Evolutionary conservation across 2,113 vertebrate genomes (phyloP).

Genomic region (Microtus montanus): DNA sequence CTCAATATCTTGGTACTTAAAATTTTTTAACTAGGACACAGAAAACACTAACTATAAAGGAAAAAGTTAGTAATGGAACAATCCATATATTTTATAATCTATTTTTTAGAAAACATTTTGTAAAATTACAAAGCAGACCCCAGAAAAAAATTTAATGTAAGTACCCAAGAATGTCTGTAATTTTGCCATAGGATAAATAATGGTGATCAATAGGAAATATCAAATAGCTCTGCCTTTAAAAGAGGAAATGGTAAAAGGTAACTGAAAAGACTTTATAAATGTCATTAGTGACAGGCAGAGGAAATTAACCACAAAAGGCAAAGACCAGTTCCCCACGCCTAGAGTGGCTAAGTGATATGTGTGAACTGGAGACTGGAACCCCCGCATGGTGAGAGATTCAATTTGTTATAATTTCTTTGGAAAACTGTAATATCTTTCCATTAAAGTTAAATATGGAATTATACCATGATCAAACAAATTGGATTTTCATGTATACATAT

Average conservation of each 20-base stretch:
- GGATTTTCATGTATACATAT: not conserved
- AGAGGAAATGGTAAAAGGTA: not conserved
- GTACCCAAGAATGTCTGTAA: not conserved
- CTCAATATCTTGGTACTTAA: not conserved
- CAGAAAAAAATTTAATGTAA: not conserved
- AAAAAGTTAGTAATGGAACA: not conserved
- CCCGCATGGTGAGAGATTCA: not conserved
- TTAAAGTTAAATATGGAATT: not conserved
- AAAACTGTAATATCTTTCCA: not conserved
- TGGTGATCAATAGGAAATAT: not conserved
- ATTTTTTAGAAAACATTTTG: not conserved
- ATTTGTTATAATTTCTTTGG: not conserved
- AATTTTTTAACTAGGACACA: not conserved
- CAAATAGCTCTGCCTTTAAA: not conserved
- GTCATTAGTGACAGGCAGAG: not conserved
- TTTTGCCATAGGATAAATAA: not conserved
- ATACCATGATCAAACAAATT: not conserved
- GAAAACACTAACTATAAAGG: not conserved
- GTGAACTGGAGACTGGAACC: not conserved
- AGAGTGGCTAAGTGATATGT: not conserved
- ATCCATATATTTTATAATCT: not conserved
- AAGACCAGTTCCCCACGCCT: not conserved
- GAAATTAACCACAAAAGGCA: not conserved
- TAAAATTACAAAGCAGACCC: not conserved
- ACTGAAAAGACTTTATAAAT: not conserved